These are phyloP conservation scores for Gymnocheta viridis DNA, from an alignment of 2,888 invertebrate species.

Conservation along the genomic window DNA sequence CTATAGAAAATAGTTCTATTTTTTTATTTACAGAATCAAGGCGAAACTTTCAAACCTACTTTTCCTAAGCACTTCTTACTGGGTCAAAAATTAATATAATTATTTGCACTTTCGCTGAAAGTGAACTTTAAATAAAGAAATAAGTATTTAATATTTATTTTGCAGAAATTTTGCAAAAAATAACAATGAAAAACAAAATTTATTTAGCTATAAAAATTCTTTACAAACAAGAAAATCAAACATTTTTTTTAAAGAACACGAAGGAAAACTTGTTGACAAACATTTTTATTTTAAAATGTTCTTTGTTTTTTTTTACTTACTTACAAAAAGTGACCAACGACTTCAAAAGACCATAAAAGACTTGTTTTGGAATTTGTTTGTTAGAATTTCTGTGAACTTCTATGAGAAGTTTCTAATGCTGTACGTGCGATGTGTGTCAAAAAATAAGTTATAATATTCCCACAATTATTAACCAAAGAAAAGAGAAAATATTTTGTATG, in stretches of 20 bases:
- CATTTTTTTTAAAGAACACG: background rate
- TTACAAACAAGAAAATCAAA: background rate
- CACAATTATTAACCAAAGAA: constrained; percentile 11
- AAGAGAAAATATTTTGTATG: constrained; percentile 19
- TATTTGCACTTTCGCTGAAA: background rate
- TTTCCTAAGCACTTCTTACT: too few relatives aligned
- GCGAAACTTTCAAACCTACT: too few relatives aligned
- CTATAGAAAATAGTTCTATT: background rate
- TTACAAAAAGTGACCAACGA: constrained; percentile 13
- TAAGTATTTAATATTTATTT: background rate
- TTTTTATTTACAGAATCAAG: background rate
- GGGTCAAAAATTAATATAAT: too few relatives aligned
- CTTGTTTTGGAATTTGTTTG: background rate
- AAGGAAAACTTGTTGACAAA: constrained; percentile 19
- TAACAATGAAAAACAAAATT: background rate
- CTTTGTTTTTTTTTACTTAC: background rate
- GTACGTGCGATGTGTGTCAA: background rate
- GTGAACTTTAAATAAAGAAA: background rate
- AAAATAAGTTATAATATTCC: constrained; percentile 1
- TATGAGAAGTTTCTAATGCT: background rate
- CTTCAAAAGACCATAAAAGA: constrained; percentile 19
- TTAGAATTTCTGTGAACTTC: background rate
- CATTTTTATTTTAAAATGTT: background rate
- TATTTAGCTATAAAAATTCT: background rate
- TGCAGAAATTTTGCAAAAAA: background rate